These are phyloP conservation scores for Galaxias olidus DNA, from an alignment of 2,797 vertebrate species.

Conservation along the genomic window DNA sequence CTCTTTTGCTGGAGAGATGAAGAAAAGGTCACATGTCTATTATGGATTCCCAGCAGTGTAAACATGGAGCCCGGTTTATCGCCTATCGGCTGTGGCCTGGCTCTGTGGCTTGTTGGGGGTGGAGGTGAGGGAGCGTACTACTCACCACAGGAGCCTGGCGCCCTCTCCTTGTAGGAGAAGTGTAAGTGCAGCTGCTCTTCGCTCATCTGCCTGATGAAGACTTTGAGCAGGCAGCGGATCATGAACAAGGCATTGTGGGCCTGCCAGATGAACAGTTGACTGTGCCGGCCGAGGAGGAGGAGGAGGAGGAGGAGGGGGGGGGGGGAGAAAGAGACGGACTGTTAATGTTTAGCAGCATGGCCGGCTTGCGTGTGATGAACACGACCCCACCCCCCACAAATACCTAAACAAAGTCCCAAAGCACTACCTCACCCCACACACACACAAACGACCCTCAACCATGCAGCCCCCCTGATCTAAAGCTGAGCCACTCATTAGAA, in stretches of 20 bases:
- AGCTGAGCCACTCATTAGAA: no score
- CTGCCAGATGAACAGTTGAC: slow-evolving; percentile 99
- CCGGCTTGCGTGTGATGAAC: no score
- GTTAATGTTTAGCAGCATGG: background rate
- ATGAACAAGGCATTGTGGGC: slow-evolving; percentile 97
- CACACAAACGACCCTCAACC: no score
- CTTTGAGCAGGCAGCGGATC: slow-evolving; percentile 94
- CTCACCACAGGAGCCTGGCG: slow-evolving; percentile 83
- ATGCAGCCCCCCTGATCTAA: no score
- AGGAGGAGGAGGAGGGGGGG: slow-evolving; percentile 49
- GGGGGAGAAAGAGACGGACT: slow-evolving; percentile 41
- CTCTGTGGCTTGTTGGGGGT: background rate
- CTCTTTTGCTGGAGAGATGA: no score
- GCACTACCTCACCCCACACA: no score
- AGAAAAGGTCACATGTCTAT: no score
- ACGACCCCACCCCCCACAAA: no score
- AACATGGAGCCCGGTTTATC: no score
- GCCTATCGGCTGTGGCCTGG: background rate
- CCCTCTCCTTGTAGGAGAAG: slow-evolving; percentile 88
- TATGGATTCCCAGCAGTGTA: no score
- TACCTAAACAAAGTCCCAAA: no score
- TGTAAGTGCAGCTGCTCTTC: slow-evolving; percentile 92
- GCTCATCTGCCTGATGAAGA: slow-evolving; percentile 89
- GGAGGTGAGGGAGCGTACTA: background rate
- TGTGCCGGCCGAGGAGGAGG: slow-evolving; percentile 41